phyloP scores from a whole-genome alignment of 2,888 invertebrate genomes.

The Archips xylosteana region DNA sequence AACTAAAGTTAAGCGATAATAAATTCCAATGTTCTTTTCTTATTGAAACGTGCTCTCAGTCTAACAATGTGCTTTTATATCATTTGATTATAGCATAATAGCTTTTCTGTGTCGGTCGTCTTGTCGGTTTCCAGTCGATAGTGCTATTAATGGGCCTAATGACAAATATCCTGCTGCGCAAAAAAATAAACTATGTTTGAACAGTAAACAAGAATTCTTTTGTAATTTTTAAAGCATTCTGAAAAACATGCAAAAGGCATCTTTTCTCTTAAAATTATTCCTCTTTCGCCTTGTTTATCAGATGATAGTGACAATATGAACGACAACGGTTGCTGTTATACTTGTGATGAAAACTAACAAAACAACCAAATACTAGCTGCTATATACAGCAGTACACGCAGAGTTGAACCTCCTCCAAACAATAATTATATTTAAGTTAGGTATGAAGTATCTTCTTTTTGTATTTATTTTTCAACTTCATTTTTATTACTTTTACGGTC shows the following conservation, averaged over 20 bases:
- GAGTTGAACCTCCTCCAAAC: neutral
- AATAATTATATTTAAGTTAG: neutral
- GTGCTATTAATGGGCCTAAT: slow-evolving; percentile 1
- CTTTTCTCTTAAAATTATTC: neutral
- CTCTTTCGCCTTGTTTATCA: neutral
- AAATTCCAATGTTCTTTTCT: neutral
- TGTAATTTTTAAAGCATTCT: neutral
- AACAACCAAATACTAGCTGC: too few species aligned
- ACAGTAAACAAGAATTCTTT: neutral
- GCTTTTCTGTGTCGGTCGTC: slow-evolving; percentile 23
- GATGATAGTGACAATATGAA: too few species aligned
- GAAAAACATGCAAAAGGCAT: neutral
- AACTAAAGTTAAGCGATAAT: neutral
- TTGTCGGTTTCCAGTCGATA: slow-evolving; percentile 7
- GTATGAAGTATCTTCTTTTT: too few species aligned
- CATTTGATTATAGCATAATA: slow-evolving; percentile 8
- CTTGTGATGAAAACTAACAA: too few species aligned
- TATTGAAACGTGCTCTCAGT: neutral
- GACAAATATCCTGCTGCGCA: neutral
- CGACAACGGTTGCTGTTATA: too few species aligned
- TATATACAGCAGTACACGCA: too few species aligned
- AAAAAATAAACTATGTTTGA: neutral
- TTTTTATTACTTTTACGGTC: too few species aligned
- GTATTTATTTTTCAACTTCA: too few species aligned
- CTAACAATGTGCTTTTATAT: neutral